Evolutionary conservation across 2,888 invertebrate species (phyloP), one percentile per base, ranked within the genome.

Genomic region (Sepioteuthis lessoniana): DNA sequence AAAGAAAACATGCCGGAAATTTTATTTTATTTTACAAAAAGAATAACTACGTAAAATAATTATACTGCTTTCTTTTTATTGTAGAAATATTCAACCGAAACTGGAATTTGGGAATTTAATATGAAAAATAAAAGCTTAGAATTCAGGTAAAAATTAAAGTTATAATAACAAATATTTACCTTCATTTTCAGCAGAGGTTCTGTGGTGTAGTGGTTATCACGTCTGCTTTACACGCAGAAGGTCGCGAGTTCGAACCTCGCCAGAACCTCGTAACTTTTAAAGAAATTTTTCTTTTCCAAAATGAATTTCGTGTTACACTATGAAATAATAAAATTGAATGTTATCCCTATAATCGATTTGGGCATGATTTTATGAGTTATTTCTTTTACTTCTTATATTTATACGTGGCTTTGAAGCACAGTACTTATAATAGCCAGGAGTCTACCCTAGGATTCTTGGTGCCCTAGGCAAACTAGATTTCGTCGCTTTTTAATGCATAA

Each of bases 151-250:
- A n/a, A 76, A 5, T n/a, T 76, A n/a, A 35, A 1, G 19, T n/a
- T 76, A 76, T 35, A 35, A 76, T 21, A 3, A 10, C 76, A 10
- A n/a, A n/a, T n/a, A 16, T 13, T 16, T 0, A n/a, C 35, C 13
- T 4, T 0, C 13, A 10, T 19, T 0, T 0, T 19, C 7, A 47
- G 38, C 7, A 25, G 92, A 92, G 96, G 96, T 96, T 95, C 96
- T 95, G 95, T 96, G 95, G 96, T 96, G 95, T 96, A 96, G 96
- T 96, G 96, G 96, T 96, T 96, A 96, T 96, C 96, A 96, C 96
- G 96, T 96, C 96, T 96, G 96, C 96, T 96, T 96, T 95, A 96
- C 96, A 96, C 96, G 96, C 96, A 96, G 96, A 96, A 96, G 96
- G 96, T 96, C 96, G 95, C 96, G 96, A 96, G 95, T 96, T 96